phyloP scores from a whole-genome alignment of 30 jellyfish, hydroid and myxozoan genomes.

The Chironex yamaguchii region DNA sequence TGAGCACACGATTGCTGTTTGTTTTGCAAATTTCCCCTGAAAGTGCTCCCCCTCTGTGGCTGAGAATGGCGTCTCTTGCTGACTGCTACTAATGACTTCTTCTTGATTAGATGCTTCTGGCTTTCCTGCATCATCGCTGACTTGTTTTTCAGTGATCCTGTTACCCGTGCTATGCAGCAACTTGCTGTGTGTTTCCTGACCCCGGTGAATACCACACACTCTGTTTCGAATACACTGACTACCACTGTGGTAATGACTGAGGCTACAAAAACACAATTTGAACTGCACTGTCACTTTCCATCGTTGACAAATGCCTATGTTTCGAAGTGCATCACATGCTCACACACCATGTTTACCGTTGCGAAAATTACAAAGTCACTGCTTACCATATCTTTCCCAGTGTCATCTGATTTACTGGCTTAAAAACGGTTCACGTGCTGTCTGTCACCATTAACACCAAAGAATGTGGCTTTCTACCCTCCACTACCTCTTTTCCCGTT shows the following conservation, averaged over 20 bases:
- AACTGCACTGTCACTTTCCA: slow-evolving; percentile 36
- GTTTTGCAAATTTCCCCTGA: slow-evolving; percentile 22
- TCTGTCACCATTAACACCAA: slow-evolving; percentile 1
- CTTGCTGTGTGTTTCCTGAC: slow-evolving; percentile 21
- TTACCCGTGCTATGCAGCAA: slow-evolving; percentile 25
- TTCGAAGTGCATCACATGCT: slow-evolving; percentile 16
- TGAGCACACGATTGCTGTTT: slow-evolving; percentile 11
- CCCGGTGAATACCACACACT: slow-evolving; percentile 9
- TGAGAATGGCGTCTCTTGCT: slow-evolving; percentile 11
- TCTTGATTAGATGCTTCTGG: no score
- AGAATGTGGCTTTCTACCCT: slow-evolving; percentile 24
- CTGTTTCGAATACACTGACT: slow-evolving; percentile 10
- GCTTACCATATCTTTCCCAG: slow-evolving; percentile 10
- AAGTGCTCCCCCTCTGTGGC: slow-evolving; percentile 40
- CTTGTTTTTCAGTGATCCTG: slow-evolving; percentile 12
- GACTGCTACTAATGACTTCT: slow-evolving; percentile 8
- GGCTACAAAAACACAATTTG: slow-evolving; percentile 56
- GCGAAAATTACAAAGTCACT: slow-evolving; percentile 45
- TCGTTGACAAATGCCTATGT: slow-evolving; percentile 2
- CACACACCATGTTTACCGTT: slow-evolving; percentile 18
- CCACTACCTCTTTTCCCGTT: slow-evolving; percentile 24
- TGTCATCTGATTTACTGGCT: slow-evolving; percentile 8
- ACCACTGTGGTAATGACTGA: slow-evolving; percentile 50
- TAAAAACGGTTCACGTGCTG: background rate
- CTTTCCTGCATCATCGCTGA: background rate